phyloP scores from a whole-genome alignment of 2,888 invertebrate genomes.

The Drosophila mayaguana region DNA sequence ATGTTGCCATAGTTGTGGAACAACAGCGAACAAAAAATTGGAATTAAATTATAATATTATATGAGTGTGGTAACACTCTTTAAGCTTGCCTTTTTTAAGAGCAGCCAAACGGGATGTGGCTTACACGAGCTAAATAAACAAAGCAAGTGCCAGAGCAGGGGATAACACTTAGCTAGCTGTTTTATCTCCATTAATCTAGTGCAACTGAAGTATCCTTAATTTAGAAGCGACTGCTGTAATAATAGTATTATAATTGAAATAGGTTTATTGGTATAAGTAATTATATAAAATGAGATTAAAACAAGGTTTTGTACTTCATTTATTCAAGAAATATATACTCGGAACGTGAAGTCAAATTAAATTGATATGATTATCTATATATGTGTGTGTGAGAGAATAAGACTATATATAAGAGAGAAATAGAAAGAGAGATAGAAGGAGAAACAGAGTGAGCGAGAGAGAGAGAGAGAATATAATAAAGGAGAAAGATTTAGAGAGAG shows the following conservation, averaged over 20 bases:
- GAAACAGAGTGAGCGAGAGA: fast-evolving
- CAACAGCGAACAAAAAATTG: neutral
- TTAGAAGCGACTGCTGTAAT: neutral
- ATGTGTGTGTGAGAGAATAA: too few relatives aligned
- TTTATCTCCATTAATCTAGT: neutral
- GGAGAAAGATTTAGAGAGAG: too few relatives aligned
- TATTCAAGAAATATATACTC: too few relatives aligned
- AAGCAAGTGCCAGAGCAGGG: neutral
- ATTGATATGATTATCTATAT: too few relatives aligned
- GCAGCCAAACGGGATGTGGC: neutral
- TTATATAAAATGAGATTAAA: too few relatives aligned
- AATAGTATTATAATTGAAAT: too few relatives aligned
- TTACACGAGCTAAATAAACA: neutral
- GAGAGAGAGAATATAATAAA: too few relatives aligned
- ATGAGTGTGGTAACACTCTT: constrained; percentile 3
- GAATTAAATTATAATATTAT: constrained; percentile 20
- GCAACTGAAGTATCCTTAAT: neutral
- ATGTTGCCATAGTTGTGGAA: constrained; percentile 8
- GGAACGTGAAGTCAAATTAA: too few relatives aligned
- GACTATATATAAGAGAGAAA: too few relatives aligned
- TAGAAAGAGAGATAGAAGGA: too few relatives aligned
- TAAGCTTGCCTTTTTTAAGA: neutral
- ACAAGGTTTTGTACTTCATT: too few relatives aligned
- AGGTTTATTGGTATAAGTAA: too few relatives aligned
- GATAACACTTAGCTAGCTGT: neutral